A percentile compares a stretch with the other conserved stretches of the same genome.
Conservation (phyloP, 2,113 vertebrate genomes). For the Salminus brasiliensis region DNA sequence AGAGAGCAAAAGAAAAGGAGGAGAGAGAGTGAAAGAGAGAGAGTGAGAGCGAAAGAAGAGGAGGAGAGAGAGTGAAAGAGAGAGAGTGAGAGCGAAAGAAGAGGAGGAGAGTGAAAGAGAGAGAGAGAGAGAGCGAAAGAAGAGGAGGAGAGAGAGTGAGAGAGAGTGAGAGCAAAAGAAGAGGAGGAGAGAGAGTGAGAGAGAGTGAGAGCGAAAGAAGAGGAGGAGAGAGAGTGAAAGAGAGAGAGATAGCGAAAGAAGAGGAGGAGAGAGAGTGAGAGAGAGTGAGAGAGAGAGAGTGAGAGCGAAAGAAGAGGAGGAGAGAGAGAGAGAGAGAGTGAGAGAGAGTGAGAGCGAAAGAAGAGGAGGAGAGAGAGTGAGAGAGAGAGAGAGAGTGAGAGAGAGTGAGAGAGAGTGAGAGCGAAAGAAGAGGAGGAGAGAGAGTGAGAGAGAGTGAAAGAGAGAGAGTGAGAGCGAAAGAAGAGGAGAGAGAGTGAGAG, state of each 20-base stretch:
- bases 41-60: too few relatives aligned
- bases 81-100: too few relatives aligned
- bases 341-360: too few relatives aligned
- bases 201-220: too few relatives aligned
- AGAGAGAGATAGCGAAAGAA: not conserved
- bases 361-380: not conserved
- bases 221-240: too few relatives aligned
- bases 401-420: conserved; percentile 49
- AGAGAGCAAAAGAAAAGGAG: too few relatives aligned
- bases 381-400: not conserved
- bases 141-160: not conserved
- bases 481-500: not conserved
- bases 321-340: too few relatives aligned
- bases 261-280: not conserved
- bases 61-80: too few relatives aligned
- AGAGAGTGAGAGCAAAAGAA: not conserved
- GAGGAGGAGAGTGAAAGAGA: conserved; percentile 31
- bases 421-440: conserved; percentile 63
- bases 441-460: not conserved
- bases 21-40: too few relatives aligned
- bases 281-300: not conserved
- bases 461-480: not conserved
- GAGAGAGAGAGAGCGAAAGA: accelerated
- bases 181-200: not conserved
- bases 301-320: too few relatives aligned